A percentile compares a stretch with the other conserved stretches of the same genome.
Evolutionary conservation across 2,888 invertebrate species (phyloP).

Genomic region (Barypeithes pellucidus): DNA sequence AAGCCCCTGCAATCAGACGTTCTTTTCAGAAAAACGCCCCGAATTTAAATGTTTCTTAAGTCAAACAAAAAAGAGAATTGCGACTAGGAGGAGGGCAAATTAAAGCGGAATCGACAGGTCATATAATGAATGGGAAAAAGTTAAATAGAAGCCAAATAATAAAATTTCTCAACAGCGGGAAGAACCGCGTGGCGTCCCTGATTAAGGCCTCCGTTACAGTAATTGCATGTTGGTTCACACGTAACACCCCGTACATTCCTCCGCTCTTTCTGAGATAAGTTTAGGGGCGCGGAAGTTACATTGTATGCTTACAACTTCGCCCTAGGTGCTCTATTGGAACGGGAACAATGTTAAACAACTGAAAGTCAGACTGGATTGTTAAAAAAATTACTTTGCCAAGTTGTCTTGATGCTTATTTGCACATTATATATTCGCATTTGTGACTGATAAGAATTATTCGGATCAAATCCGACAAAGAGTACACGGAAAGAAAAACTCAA

Average conservation of each 20-base stretch:
- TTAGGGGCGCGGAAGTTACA: slow-evolving; percentile 66
- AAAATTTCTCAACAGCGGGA: slow-evolving; percentile 66
- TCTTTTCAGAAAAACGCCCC: slow-evolving; percentile 61
- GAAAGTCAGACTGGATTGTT: background rate
- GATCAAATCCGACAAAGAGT: too few species aligned
- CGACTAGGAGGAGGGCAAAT: slow-evolving; percentile 62
- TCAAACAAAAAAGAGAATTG: slow-evolving; percentile 63
- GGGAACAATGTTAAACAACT: slow-evolving; percentile 34
- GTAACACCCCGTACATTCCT: slow-evolving; percentile 63
- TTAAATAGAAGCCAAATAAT: slow-evolving; percentile 34
- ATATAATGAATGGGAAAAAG: slow-evolving; percentile 37
- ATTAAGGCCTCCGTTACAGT: slow-evolving; percentile 69
- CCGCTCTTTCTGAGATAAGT: slow-evolving; percentile 60
- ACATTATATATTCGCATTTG: too few species aligned
- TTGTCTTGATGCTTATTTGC: too few species aligned
- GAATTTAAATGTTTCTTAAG: slow-evolving; percentile 66
- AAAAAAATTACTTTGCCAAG: background rate
- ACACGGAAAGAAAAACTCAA: too few species aligned
- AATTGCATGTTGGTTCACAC: slow-evolving; percentile 69
- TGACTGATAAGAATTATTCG: too few species aligned
- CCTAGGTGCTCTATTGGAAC: slow-evolving; percentile 22
- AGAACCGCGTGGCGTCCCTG: slow-evolving; percentile 61
- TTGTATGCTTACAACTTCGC: slow-evolving; percentile 43
- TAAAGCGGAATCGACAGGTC: slow-evolving; percentile 62
- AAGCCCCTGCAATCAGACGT: slow-evolving; percentile 35